Evolutionary conservation across 1,140 invertebrate genomes (phyloP).

Genomic region (Callitettix versicolor): DNA sequence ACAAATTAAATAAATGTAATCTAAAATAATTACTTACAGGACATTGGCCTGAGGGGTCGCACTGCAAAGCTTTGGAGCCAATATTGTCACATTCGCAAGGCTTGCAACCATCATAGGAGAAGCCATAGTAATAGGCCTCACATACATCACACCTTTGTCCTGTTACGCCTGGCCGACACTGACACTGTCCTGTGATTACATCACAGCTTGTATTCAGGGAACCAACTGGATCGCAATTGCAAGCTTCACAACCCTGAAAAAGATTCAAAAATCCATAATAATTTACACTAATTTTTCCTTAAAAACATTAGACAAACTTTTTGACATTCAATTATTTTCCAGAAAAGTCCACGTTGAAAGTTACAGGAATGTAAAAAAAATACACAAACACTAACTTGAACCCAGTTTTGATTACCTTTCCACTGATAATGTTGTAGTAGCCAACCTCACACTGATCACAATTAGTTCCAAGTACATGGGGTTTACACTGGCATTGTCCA

Average conservation of each 20-base stretch:
- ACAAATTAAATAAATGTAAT: not conserved
- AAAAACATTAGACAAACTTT: no score
- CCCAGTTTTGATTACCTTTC: conserved; percentile 52
- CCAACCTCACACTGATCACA: conserved; percentile 83
- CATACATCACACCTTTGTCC: conserved; percentile 78
- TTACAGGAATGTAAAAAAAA: no score
- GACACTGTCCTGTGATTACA: conserved; percentile 69
- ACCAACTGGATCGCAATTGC: conserved; percentile 77
- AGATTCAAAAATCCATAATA: no score
- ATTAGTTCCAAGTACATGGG: conserved; percentile 74
- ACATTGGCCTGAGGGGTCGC: conserved; percentile 74
- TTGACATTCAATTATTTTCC: no score
- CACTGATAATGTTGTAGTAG: conserved; percentile 70
- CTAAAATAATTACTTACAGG: conserved; percentile 39
- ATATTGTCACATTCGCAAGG: conserved; percentile 81
- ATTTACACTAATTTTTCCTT: no score
- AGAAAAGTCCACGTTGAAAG: no score
- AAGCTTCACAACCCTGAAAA: conserved; percentile 63
- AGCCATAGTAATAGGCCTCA: conserved; percentile 76
- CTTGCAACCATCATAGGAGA: conserved; percentile 72
- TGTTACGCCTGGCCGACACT: conserved; percentile 74
- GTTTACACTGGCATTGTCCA: conserved; percentile 78
- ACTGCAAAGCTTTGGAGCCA: conserved; percentile 75
- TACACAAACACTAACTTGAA: no score
- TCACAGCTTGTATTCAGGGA: conserved; percentile 77